These are phyloP conservation scores for Pseudolaguvia tuberculata DNA, from an alignment of 2,113 vertebrate genomes.

Conservation along the genomic window DNA sequence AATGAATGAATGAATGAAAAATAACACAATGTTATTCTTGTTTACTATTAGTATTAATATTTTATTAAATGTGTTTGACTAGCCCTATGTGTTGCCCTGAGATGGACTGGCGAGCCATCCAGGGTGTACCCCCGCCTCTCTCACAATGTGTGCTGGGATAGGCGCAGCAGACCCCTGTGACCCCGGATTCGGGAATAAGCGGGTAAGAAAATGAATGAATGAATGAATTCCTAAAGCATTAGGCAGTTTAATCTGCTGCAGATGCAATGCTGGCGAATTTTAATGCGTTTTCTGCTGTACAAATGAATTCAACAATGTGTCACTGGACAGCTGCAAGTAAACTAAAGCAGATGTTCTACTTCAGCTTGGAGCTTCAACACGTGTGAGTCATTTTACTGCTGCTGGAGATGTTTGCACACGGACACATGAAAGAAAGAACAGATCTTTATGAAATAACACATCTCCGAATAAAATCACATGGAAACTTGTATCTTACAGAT, in stretches of 20 bases:
- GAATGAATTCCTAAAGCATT: conserved; percentile 1
- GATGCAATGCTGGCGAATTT: neutral
- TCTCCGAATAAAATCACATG: neutral
- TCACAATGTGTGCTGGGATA: no score
- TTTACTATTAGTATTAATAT: no score
- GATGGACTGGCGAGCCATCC: no score
- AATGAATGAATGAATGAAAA: no score
- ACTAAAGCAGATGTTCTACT: neutral
- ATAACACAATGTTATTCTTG: no score
- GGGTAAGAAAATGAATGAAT: no score
- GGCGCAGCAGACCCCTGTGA: no score
- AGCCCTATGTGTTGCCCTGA: no score
- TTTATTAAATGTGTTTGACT: no score
- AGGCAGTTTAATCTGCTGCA: neutral
- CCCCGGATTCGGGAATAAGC: no score
- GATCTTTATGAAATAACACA: no score
- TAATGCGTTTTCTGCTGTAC: neutral
- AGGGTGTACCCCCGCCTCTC: no score
- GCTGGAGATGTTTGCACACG: neutral
- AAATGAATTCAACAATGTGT: neutral
- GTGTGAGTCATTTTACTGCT: neutral
- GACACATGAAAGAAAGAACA: neutral
- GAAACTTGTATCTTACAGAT: neutral
- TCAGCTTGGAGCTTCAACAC: neutral
- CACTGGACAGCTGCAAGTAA: neutral